Conservation (phyloP, 2,113 vertebrate species). For the Carassius auratus region DNA sequence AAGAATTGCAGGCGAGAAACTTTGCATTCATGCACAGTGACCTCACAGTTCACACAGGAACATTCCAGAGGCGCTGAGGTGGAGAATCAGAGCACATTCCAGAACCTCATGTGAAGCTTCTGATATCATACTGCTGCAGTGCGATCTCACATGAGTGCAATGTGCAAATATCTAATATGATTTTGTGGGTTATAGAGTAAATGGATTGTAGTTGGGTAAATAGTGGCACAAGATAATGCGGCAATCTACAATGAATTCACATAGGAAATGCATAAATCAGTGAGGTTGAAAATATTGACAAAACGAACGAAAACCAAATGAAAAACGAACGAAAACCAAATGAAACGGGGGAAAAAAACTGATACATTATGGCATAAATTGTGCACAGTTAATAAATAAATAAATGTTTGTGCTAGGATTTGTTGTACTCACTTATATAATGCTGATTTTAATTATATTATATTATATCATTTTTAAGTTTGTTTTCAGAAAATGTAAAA, state of each 20-base stretch:
- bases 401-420: neutral
- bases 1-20: conserved; percentile 62
- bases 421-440: too few species aligned
- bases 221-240: neutral
- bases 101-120: conserved; percentile 60
- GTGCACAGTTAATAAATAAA: neutral
- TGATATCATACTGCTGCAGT: neutral
- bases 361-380: neutral
- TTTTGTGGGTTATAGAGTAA: neutral
- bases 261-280: neutral
- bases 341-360: too few species aligned
- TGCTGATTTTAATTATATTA: too few species aligned
- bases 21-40: conserved; percentile 59
- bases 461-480: too few species aligned
- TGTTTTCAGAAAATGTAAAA: too few species aligned
- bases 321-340: too few species aligned
- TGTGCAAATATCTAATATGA: neutral
- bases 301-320: neutral
- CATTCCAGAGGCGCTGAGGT: conserved; percentile 61
- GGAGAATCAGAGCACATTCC: conserved; percentile 58
- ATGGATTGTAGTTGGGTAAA: neutral
- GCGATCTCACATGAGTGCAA: too few species aligned
- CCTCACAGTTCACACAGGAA: conserved; percentile 61
- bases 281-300: neutral
- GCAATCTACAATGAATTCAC: neutral